Evolutionary conservation across 2,113 vertebrate genomes (phyloP), one percentile per base, ranked within the genome.

Genomic region (Epinephelus moara): DNA sequence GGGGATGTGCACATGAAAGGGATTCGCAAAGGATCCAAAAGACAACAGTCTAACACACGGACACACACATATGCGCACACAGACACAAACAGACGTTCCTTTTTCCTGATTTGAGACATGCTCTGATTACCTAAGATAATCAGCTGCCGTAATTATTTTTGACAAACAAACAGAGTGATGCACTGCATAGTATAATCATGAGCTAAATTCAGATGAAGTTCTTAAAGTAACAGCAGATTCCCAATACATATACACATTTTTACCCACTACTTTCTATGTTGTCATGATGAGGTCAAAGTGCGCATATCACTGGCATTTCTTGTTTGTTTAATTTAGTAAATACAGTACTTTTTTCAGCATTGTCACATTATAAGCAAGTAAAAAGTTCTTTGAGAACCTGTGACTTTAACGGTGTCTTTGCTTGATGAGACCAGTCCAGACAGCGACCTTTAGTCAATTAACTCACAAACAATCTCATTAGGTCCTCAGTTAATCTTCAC

Each of bases 391-490:
- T 21, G 25, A 68, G 19, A 81, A 77, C 66, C 40, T 80, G 60
- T 27, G 81, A 72, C 42, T 85, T 74, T 19, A 80, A 80, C 21
- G 45, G 23, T 63, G 77, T 37, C 14, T 75, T 78, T 70, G 7
- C 40, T 85, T 92, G 89, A 90, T 75, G 69, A 89, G 66, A 90
- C 69, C 37, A 62, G 69, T 78, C 60, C 70, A 87, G 91, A 90
- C 91, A 88, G 74, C 9, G 89, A 92, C 91, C 92, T 93, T 93
- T 92, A 86, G 71, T 83, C 86, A 84, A 71, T 88, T 88, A 88
- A 80, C 77, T 82, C 61, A 63, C 68, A 78, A 85, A 85, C 79
- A 81, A 52, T 86, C 81, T 88, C 67, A 91, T 92, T 85, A 80
- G 52, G 14, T 27, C 61, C 33, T 76, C 14, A 55, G 57, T 55